Percentiles rank a stretch among this genome's conserved stretches.
phyloP scores from a whole-genome alignment of 2,797 vertebrate genomes.

The Myotis vivesi region DNA sequence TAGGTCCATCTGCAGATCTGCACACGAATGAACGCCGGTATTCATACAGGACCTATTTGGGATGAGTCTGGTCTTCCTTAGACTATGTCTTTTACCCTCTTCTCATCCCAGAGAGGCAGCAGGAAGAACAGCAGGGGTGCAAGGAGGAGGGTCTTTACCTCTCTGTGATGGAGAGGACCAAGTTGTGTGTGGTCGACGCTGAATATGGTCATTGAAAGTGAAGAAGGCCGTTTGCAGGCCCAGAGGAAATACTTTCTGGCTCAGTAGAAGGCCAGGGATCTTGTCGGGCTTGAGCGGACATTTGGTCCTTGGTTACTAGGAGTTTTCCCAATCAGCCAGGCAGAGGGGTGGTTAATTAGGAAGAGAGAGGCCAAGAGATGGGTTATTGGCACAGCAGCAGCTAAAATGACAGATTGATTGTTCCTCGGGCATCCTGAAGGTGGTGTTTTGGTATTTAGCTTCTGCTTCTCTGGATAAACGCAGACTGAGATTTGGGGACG shows the following conservation, averaged over 20 bases:
- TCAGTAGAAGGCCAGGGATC: neutral
- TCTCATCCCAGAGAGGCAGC: neutral
- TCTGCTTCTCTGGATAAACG: neutral
- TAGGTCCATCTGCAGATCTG: neutral
- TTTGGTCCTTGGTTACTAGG: neutral
- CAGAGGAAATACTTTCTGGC: neutral
- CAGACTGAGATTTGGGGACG: neutral
- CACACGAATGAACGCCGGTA: neutral
- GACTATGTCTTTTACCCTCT: neutral
- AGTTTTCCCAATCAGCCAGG: neutral
- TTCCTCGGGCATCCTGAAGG: neutral
- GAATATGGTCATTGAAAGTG: neutral
- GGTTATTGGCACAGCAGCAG: neutral
- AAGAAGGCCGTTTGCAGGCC: neutral
- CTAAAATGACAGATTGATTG: neutral
- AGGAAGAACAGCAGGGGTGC: neutral
- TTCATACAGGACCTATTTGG: neutral
- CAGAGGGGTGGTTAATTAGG: neutral
- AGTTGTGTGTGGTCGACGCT: neutral
- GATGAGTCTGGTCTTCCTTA: neutral
- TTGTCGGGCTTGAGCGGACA: neutral
- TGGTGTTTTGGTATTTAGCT: neutral
- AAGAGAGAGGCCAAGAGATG: neutral
- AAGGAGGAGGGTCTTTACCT: neutral
- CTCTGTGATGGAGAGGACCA: neutral